phyloP scores from a whole-genome alignment of 1,140 invertebrate species.

The Pogonomyrmex barbatus region DNA sequence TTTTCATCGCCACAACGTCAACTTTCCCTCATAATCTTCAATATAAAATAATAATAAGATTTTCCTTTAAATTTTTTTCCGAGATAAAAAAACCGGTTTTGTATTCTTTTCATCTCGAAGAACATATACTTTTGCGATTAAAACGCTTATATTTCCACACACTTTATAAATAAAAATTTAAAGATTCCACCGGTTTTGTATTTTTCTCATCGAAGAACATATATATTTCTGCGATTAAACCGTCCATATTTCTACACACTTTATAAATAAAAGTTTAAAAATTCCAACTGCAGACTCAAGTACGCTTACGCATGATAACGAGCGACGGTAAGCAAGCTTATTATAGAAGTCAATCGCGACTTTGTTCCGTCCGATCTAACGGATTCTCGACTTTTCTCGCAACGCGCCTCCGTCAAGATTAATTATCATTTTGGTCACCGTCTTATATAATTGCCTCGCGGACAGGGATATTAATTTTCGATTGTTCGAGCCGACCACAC shows the following conservation, averaged over 20 bases:
- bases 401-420: constrained; percentile 41
- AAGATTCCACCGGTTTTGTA: background rate
- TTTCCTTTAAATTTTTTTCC: constrained; percentile 5
- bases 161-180: background rate
- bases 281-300: background rate
- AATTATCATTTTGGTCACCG: background rate
- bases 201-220: background rate
- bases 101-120: background rate
- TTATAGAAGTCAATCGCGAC: constrained; percentile 62
- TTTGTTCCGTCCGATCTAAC: constrained; percentile 67
- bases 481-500: constrained; percentile 50
- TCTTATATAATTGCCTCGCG: background rate
- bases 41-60: background rate
- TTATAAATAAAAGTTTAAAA: constrained; percentile 4
- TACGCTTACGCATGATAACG: constrained; percentile 32
- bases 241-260: background rate
- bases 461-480: constrained; percentile 44
- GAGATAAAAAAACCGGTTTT: background rate
- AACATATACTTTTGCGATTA: background rate
- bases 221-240: constrained; percentile 3
- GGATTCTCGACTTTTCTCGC: constrained; percentile 57
- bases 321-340: constrained; percentile 62
- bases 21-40: background rate
- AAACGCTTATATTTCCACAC: background rate
- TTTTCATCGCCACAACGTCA: background rate